Evolutionary conservation across 2,888 invertebrate genomes (phyloP), one percentile per base, ranked within the genome.

Genomic region (Troides aeacus): DNA sequence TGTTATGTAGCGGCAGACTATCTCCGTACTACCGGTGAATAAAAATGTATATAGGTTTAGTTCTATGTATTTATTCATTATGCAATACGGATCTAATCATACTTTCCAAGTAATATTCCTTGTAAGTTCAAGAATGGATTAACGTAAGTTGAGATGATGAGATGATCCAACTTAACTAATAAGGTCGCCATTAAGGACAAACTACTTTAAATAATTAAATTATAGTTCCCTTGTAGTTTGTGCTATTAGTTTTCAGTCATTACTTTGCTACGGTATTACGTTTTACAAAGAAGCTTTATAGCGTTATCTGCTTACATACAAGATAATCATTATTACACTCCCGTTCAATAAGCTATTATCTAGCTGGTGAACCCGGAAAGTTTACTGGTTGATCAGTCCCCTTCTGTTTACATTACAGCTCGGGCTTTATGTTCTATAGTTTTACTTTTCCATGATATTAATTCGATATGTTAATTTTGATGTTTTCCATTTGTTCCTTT

Each of bases 141-240:
- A 53, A 18, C 53, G 15, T 53, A 53, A 53, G 53, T 53, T 53
- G 12, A n/a, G 21, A 58, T 58, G 57, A 58, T 58, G n/a, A 7
- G 57, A 57, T 57, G 21, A 58, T 58, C 57, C 57, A 58, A 58
- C 23, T 58, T 23, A 58, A 58, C 57, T 58, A 58, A 21, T 24
- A 58, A 58, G 57, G 57, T 58, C n/a, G 10, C 59, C 24, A 12
- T 59, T 23, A 23, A 59, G 53, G 53, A 60, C 60, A 24, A 36
- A 36, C 18, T 60, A 60, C 57, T 23, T 58, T 24, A 83, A 84
- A 83, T 76, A 84, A 76, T 84, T 85, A 36, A 50, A 66, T 60
- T 66, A 66, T 8, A 46, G 30, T 30, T 5, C 63, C 53, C 36
- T 46, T 23, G 46, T 50, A 64, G 42, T 58, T 46, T 17, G 23